Base-by-base conservation (phyloP, 2,113 vertebrate genomes). In the Brevimyrus niger region DNA sequence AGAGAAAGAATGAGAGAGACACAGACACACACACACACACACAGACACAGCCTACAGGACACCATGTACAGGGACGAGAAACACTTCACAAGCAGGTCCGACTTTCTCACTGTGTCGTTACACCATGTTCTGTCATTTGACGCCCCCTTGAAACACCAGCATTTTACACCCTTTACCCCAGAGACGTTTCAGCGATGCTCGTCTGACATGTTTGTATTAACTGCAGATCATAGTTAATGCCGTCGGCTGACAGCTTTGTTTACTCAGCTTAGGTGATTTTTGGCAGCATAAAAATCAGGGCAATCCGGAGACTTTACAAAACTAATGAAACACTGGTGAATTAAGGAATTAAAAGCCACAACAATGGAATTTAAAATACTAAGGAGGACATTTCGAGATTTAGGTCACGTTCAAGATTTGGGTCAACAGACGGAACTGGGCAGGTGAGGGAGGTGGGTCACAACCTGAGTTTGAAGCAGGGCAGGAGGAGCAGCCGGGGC, bases 391-490 rank as follows among this genome's bases (percentile, higher is more conserved):
- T 35, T 53, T 55, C 31, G 58, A 87, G 27, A 87, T 87, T 55
- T 87, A 87, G 50, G 86, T 87, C n/a, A 55, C 1, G n/a, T 55
- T 80, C 35, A 42, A 2, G 73, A 80, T 42, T 19, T 80, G 73
- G 73, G 73, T 76, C 42, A 42, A 76, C 35, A 42, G 73, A 42
- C 5, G 35, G 11, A 80, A 80, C 73, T 80, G 13, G 35, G n/a
- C 1, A 17, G 19, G 31, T 19, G 15, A 42, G n/a, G n/a, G n/a
- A n/a, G n/a, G n/a, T n/a, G n/a, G 38, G 51, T 65, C 17, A 19
- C 95, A 95, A 99, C 98, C 98, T 95, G 93, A 98, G 96, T 91
- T 97, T 97, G 91, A 96, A 98, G 95, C 98, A 99, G 50, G 98
- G 98, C 92, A 98, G 94, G 35, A 97, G 98, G 94, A 98, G 92